Base-by-base conservation (phyloP, 1,140 invertebrate genomes). In the Apis dorsata region DNA sequence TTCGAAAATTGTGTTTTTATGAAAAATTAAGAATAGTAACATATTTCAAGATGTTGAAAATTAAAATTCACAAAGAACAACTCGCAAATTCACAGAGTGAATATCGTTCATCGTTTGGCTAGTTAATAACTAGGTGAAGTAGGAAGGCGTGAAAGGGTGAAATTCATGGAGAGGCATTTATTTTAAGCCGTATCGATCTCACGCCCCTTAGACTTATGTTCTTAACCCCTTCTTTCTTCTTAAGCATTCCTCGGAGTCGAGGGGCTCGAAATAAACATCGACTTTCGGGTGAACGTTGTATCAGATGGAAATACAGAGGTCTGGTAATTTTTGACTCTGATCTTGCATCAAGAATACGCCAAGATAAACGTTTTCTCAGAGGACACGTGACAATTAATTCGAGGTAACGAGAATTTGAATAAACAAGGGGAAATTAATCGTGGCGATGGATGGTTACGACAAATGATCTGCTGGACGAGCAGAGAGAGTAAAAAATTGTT, bases 231-330 rank as follows among this genome's bases (percentile, higher is more conserved):
- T 44, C 34, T 44, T 7, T 44, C 34, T 44, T 44, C 34, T 44
- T 7, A 7, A 44, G 21, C 17, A 59, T 59, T 69, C 53, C 34
- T 44, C 76, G 17, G 24, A 21, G 34, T 51, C 72, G 59, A 34
- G 72, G 72, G 51, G 11, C 75, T 78, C n/a, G 65, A 78, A 78
- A 78, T 78, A 78, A 78, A 78, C 76, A 49, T 59, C 4, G 76
- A 66, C 53, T 44, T 68, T 78, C 76, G 76, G 76, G 17, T 17
- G 24, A 68, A 76, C 21, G 34, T 65, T 17, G 59, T 17, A n/a
- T 51, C 60, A 8, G 49, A 34, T 19, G 10, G 62, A 21, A 57
- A 76, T 5, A 66, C 62, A n/a, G 7, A 9, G 19, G 65, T 59
- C 53, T 57, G 34, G 28, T 66, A 68, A 68, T 68, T 78, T 51